phyloP scores from a whole-genome alignment of 2,888 invertebrate species.

The Cheilosia grossa region DNA sequence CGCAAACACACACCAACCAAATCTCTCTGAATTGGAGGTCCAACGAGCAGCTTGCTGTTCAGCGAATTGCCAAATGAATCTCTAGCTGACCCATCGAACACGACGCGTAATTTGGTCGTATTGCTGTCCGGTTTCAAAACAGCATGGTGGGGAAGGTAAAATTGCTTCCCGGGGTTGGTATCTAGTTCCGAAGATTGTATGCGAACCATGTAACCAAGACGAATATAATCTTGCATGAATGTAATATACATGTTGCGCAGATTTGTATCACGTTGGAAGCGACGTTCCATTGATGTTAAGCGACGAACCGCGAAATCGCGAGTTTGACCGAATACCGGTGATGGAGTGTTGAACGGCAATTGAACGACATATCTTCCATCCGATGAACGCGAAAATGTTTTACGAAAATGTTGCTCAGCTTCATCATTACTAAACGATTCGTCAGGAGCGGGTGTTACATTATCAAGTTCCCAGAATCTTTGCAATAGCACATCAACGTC shows the following conservation, averaged over 20 bases:
- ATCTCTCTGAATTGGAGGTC: too few relatives aligned
- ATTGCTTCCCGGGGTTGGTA: constrained; percentile 34
- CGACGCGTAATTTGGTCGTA: too few relatives aligned
- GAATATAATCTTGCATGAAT: constrained; percentile 66
- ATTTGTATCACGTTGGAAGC: constrained; percentile 32
- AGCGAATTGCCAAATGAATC: too few relatives aligned
- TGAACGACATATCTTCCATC: constrained; percentile 56
- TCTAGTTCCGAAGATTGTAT: constrained; percentile 32
- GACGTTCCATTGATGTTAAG: constrained; percentile 43
- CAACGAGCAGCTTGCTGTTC: too few relatives aligned
- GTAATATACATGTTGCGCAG: constrained; percentile 31
- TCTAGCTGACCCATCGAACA: too few relatives aligned
- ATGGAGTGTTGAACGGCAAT: constrained; percentile 39
- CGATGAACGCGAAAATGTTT: constrained; percentile 32
- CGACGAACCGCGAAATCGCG: constrained; percentile 34
- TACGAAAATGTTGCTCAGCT: constrained; percentile 52
- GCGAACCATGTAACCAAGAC: constrained; percentile 59
- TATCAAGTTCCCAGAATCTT: neutral
- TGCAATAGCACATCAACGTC: neutral
- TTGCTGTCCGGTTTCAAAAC: constrained; percentile 2
- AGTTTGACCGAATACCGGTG: constrained; percentile 37
- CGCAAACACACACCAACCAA: too few relatives aligned
- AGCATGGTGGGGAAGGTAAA: constrained; percentile 71
- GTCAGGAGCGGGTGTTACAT: neutral
- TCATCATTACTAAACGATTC: constrained; percentile 34